Evolutionary conservation across 2,797 vertebrate genomes (phyloP), one percentile per base, ranked within the genome.

Genomic region (Graptemys geographica): DNA sequence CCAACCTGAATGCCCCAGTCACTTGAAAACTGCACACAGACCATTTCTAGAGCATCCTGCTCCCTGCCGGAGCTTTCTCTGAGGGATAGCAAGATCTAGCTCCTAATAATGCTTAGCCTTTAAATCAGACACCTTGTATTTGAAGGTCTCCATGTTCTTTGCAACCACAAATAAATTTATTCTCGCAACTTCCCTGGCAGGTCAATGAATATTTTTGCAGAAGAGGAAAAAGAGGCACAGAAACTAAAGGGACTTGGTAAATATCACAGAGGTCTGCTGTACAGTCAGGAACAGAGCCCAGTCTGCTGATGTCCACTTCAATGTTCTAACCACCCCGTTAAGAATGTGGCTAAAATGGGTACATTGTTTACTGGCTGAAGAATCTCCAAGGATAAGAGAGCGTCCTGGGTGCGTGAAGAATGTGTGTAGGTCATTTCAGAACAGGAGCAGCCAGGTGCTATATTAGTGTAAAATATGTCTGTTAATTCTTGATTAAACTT

Each of bases 261-360:
- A 79, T 51, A 52, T 19, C 31, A 52, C 28, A 52, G 19, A 31
- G 11, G 51, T 44, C n/a, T 78, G 4, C 37, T 47, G 11, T 41
- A 59, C 72, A 56, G 41, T 44, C 41, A 47, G 8, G 23, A 1
- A 1, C 0, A 7, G 18, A 33, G 23, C 5, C 0, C 52, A 41
- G 16, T 4, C 5, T 79, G 19, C 62, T 11, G 18, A 51, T 19
- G 4, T n/a, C 74, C 56, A 74, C 74, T 31, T 8, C 5, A 65
- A 37, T 1, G 8, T 44, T 41, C 78, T 56, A 57, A 31, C 44
- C 69, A 84, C 8, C 15, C 27, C 0, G 1, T 27, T 76, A 19
- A 31, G 53, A 79, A 23, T 2, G 31, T 1, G 11, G 10, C 6
- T 65, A 47, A 28, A 47, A 47, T 16, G 41, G 41, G 41, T 37